These are phyloP conservation scores for Cecropterus lyciades DNA, from an alignment of 1,140 invertebrate species.

Conservation along the genomic window DNA sequence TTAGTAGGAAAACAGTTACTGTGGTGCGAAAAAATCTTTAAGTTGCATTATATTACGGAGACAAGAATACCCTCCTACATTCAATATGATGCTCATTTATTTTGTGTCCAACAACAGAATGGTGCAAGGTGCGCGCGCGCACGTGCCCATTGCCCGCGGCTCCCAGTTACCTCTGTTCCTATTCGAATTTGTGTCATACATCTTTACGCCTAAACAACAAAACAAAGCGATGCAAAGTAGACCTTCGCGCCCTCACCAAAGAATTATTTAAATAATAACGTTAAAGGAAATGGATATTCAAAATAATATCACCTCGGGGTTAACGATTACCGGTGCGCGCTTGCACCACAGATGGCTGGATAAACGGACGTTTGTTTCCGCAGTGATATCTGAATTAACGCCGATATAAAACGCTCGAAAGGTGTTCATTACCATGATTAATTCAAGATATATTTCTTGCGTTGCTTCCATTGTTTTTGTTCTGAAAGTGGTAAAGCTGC, in stretches of 20 bases:
- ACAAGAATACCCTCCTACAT: background rate
- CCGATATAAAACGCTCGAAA: conserved; percentile 79
- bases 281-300: conserved; percentile 79
- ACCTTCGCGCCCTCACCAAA: conserved; percentile 66
- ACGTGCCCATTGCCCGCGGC: conserved; percentile 75
- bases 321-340: conserved; percentile 82
- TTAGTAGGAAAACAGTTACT: too few relatives aligned
- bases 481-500: conserved; percentile 46
- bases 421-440: conserved; percentile 83
- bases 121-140: conserved; percentile 78
- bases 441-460: conserved; percentile 79
- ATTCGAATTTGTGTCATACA: conserved; percentile 80
- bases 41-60: background rate
- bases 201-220: conserved; percentile 67
- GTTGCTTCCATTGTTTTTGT: conserved; percentile 60
- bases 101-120: conserved; percentile 57
- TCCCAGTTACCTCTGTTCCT: conserved; percentile 62
- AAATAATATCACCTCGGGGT: conserved; percentile 84
- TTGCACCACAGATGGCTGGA: conserved; percentile 78
- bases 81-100: conserved; percentile 46
- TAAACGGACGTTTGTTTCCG: conserved; percentile 83
- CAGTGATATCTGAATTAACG: conserved; percentile 83
- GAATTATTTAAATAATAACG: conserved; percentile 75
- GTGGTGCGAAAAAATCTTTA: too few relatives aligned
- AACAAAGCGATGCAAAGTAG: conserved; percentile 63